These are phyloP conservation scores for Pseudochaenichthys georgianus DNA, from an alignment of 2,797 vertebrate species.

Conservation along the genomic window DNA sequence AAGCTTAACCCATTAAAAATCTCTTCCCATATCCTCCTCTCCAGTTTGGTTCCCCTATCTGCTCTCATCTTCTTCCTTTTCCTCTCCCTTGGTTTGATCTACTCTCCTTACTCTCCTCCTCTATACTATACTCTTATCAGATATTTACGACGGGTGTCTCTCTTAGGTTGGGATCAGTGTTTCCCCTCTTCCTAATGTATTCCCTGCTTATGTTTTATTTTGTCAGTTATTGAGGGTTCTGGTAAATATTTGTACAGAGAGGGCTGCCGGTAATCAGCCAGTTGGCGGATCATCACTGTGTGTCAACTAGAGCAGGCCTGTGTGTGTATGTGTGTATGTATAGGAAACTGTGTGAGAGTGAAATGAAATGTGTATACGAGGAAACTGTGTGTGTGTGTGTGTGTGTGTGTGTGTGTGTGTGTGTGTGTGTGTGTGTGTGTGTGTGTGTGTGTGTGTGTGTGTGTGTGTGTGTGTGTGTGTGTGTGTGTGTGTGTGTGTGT, in stretches of 20 bases:
- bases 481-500: too few relatives aligned
- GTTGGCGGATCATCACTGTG: constrained; percentile 57
- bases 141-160: constrained; percentile 44
- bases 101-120: not conserved
- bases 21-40: not conserved
- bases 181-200: constrained; percentile 54
- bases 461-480: constrained; percentile 7
- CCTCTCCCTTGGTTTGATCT: constrained; percentile 9
- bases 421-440: too few relatives aligned
- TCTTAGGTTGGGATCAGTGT: constrained; percentile 38
- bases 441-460: not conserved
- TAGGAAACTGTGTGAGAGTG: constrained; percentile 9
- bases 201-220: constrained; percentile 71
- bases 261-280: constrained; percentile 56
- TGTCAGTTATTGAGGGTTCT: constrained; percentile 59
- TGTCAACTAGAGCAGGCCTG: constrained; percentile 49
- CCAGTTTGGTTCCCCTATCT: constrained; percentile 8
- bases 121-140: constrained; percentile 2
- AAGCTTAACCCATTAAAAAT: constrained; percentile 26
- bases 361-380: constrained; percentile 6
- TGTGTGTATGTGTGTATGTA: constrained; percentile 3
- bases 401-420: too few relatives aligned
- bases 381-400: constrained; percentile 2
- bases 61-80: constrained; percentile 1
- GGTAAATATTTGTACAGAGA: constrained; percentile 69